Base-by-base conservation (phyloP, 1,140 invertebrate genomes). In the Coenobita brevimanus region DNA sequence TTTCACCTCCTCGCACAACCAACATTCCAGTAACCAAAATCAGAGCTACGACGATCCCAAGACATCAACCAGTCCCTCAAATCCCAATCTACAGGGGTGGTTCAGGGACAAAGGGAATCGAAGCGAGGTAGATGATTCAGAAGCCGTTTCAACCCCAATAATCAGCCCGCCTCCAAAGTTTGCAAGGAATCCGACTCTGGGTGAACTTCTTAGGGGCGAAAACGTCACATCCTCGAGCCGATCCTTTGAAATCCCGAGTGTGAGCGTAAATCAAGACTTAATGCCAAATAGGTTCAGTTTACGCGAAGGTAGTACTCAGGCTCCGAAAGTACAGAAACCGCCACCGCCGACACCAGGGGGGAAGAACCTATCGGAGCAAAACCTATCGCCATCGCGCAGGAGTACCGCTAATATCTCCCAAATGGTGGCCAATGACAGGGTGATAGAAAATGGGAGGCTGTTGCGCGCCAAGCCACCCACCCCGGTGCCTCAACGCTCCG, bases 361-460 rank as follows among this genome's bases (percentile, higher is more conserved):
- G 3, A 69, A 80, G 76, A 50, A 38, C 17, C 17, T 87, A 57
- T 71, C 81, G 17, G 81, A 83, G 33, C 81, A 83, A 46, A 83
- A 83, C 36, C 38, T 87, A 30, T 80, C 84, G 8, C 84, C 62
- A 17, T 80, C 84, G 33, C 62, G 76, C 6, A 46, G 46, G 38
- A 87, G 62, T 33, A 81, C 84, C 1, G 64, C 76, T 13, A 87
- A 87, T 57, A 73, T 80, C 17, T 71, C 76, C 1, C 84, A 87
- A 21, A 24, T 83, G 67, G 41, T 36, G n/a, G 6, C 64, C 8
- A 73, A 64, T n/a, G 67, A 41, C 41, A 8, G n/a, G 8, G 21
- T 8, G 17, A 0, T 24, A 3, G 46, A 46, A 50, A 24, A n/a
- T 41, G n/a, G 73, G 73, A 50, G 38, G 36, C n/a, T 41, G 10